Percentiles rank a stretch among this genome's conserved stretches.
These are phyloP conservation scores for Hydropsyche betteni DNA, from an alignment of 2,888 invertebrate genomes.

Conservation along the genomic window DNA sequence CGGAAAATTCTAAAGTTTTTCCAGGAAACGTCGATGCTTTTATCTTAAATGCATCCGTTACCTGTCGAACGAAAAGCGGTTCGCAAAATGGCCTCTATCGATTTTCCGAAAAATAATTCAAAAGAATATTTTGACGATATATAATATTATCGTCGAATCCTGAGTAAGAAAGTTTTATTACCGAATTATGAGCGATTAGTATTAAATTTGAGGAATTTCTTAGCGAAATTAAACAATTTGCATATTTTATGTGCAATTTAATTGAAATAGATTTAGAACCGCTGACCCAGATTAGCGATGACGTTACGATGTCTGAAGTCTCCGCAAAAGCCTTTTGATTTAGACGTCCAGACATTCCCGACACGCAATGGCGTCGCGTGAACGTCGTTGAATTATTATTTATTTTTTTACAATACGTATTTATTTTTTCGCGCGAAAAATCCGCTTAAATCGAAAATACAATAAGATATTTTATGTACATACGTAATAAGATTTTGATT, in stretches of 20 bases:
- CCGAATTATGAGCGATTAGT: too few relatives aligned
- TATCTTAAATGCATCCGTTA: too few relatives aligned
- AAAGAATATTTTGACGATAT: too few relatives aligned
- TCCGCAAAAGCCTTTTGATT: constrained; percentile 31
- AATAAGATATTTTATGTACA: too few relatives aligned
- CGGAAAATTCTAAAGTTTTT: not conserved
- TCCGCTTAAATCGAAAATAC: too few relatives aligned
- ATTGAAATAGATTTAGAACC: constrained; percentile 13
- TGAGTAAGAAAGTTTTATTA: too few relatives aligned
- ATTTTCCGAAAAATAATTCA: not conserved
- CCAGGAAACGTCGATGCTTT: too few relatives aligned
- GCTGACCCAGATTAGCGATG: not conserved
- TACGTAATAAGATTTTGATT: too few relatives aligned
- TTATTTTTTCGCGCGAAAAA: too few relatives aligned
- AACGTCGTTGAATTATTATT: not conserved
- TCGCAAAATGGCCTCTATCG: constrained; percentile 18
- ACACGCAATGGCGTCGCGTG: constrained; percentile 22
- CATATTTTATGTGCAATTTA: not conserved
- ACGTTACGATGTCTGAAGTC: constrained; percentile 9
- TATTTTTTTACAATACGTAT: not conserved
- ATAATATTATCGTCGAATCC: too few relatives aligned
- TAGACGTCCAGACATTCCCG: constrained; percentile 26
- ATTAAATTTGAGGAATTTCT: too few relatives aligned
- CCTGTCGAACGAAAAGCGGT: too few relatives aligned
- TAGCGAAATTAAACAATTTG: not conserved